Percentiles rank a stretch among this genome's conserved stretches.
phyloP scores from a whole-genome alignment of 2,888 invertebrate genomes.

The Drosophila paramelanica region DNA sequence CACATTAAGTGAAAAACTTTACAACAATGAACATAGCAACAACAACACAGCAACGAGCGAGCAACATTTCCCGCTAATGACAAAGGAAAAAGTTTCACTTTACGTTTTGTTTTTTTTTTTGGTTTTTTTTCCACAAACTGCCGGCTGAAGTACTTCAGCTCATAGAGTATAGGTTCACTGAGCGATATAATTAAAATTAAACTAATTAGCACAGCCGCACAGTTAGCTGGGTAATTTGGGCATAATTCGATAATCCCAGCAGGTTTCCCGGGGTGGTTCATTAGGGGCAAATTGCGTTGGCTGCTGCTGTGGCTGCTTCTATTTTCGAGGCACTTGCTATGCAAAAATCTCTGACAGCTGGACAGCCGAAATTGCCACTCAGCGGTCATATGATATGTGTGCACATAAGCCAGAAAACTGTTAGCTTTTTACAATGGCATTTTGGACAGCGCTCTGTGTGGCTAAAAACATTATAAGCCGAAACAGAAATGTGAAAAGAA shows the following conservation, averaged over 20 bases:
- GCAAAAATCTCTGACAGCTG: constrained; percentile 5
- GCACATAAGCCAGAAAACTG: constrained; percentile 23
- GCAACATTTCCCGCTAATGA: constrained; percentile 33
- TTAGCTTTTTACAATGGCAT: constrained; percentile 19
- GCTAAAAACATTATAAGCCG: constrained; percentile 18
- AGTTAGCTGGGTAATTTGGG: constrained; percentile 64
- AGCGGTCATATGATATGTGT: constrained; percentile 46
- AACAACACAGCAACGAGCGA: not conserved
- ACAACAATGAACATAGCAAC: constrained; percentile 1
- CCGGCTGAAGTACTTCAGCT: constrained; percentile 23
- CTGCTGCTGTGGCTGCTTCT: not conserved
- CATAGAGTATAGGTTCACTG: constrained; percentile 1
- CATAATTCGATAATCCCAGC: constrained; percentile 52
- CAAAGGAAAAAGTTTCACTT: constrained; percentile 21
- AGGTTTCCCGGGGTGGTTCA: constrained; percentile 23
- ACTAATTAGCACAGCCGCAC: constrained; percentile 56
- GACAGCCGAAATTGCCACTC: constrained; percentile 40
- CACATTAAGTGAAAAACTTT: constrained; percentile 14
- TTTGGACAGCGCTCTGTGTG: constrained; percentile 27
- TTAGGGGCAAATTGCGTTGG: constrained; percentile 14
- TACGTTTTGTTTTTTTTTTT: constrained; percentile 5
- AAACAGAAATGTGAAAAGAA: constrained; percentile 5
- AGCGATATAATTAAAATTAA: constrained; percentile 53
- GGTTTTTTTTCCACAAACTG: constrained; percentile 3
- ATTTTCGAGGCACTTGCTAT: not conserved